A percentile compares a stretch with the other conserved stretches of the same genome.
Conservation (phyloP, 2,797 vertebrate genomes). For the Loriculus beryllinus region DNA sequence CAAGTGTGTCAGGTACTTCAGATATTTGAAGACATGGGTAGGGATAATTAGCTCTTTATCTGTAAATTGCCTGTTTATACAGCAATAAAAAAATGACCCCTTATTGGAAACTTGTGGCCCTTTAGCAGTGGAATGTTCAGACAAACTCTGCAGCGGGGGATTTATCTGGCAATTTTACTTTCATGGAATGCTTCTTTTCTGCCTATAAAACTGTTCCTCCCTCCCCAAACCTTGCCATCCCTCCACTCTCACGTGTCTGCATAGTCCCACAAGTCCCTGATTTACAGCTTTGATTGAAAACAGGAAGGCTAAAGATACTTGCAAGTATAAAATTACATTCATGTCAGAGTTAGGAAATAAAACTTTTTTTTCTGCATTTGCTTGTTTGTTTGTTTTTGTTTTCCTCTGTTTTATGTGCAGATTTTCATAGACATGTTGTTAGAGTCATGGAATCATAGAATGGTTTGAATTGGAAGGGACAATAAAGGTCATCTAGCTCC, state of each 20-base stretch:
- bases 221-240: conserved; percentile 24
- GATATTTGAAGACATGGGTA: neutral
- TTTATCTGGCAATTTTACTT: conserved; percentile 34
- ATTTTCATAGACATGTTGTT: neutral
- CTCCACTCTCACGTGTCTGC: neutral
- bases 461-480: neutral
- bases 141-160: neutral
- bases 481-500: neutral
- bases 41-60: neutral
- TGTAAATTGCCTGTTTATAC: conserved; percentile 7
- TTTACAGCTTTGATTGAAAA: conserved; percentile 57
- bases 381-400: neutral
- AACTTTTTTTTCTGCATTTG: neutral
- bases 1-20: conserved; percentile 11
- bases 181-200: conserved; percentile 36
- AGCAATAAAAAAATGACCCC: neutral
- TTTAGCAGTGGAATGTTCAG: conserved; percentile 45
- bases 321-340: conserved; percentile 35
- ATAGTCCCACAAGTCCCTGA: conserved; percentile 23
- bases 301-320: conserved; percentile 30
- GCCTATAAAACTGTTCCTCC: conserved; percentile 26
- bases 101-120: neutral
- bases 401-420: neutral
- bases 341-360: conserved; percentile 3
- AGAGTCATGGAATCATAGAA: neutral